A percentile compares a stretch with the other conserved stretches of the same genome.
Conservation (phyloP, 1,140 invertebrate species). For the Drosophila leontia region DNA sequence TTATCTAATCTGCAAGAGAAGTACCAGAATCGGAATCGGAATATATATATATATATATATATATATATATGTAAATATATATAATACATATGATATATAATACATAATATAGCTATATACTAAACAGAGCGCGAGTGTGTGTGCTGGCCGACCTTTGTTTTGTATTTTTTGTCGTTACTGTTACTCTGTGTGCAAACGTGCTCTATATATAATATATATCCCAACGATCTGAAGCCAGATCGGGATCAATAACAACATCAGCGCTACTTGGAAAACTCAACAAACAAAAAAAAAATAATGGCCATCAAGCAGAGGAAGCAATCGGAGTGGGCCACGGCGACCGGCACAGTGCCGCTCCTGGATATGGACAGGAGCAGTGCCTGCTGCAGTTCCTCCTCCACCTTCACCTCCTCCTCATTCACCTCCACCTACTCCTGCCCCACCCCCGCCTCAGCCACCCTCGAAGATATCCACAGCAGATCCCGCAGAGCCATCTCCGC, state of each 20-base stretch:
- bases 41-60: slow-evolving; percentile 27
- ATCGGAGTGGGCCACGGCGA: slow-evolving; percentile 62
- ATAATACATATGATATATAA: slow-evolving; percentile 15
- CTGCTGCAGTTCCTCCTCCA: neutral
- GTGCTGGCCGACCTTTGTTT: slow-evolving; percentile 44
- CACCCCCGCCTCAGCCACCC: neutral
- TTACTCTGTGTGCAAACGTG: slow-evolving; percentile 28
- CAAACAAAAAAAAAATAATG: slow-evolving; percentile 35
- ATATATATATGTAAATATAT: slow-evolving; percentile 31
- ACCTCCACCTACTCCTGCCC: neutral
- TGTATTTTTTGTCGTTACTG: slow-evolving; percentile 35
- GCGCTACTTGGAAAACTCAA: neutral
- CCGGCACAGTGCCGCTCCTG: slow-evolving; percentile 58
- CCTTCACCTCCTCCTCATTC: neutral
- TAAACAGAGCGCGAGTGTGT: slow-evolving; percentile 29
- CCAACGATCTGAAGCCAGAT: slow-evolving; percentile 14
- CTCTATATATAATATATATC: slow-evolving; percentile 14
- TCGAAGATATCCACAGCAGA: slow-evolving; percentile 20
- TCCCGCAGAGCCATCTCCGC: slow-evolving; percentile 1
- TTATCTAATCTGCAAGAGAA: slow-evolving; percentile 74
- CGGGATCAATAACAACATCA: slow-evolving; percentile 1
- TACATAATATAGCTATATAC: slow-evolving; percentile 24
- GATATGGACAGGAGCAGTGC: slow-evolving; percentile 31
- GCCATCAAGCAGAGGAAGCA: slow-evolving; percentile 53
- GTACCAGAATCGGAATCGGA: slow-evolving; percentile 33